These are phyloP conservation scores for Moxostoma hubbsi DNA, from an alignment of 2,797 vertebrate species.

Conservation along the genomic window DNA sequence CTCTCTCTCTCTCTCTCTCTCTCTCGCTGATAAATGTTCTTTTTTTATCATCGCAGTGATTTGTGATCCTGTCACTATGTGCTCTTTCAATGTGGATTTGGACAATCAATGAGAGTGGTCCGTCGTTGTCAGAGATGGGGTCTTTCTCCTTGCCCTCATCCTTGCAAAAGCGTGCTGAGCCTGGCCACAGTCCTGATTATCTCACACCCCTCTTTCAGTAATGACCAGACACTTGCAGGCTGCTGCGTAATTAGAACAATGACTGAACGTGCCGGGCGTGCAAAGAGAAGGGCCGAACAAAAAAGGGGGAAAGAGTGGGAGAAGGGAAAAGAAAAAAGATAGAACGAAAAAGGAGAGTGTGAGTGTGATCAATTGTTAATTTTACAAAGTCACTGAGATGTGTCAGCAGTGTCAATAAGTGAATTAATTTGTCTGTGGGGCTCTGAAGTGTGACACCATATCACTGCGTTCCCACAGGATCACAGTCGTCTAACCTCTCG, in stretches of 20 bases:
- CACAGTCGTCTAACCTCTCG: slow-evolving; percentile 64
- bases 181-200: slow-evolving; percentile 68
- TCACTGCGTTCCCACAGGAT: slow-evolving; percentile 70
- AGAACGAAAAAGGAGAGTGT: slow-evolving; percentile 23
- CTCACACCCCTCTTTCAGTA: slow-evolving; percentile 70
- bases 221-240: slow-evolving; percentile 73
- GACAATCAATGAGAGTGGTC: slow-evolving; percentile 40
- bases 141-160: slow-evolving; percentile 35
- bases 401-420: slow-evolving; percentile 88
- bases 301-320: slow-evolving; percentile 25
- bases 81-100: slow-evolving; percentile 33
- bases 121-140: slow-evolving; percentile 3
- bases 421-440: slow-evolving; percentile 84
- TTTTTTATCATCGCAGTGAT: background rate
- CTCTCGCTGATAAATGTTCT: slow-evolving; percentile 8
- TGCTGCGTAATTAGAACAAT: slow-evolving; percentile 84
- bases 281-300: slow-evolving; percentile 68
- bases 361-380: slow-evolving; percentile 92
- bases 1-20: background rate
- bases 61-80: slow-evolving; percentile 33
- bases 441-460: slow-evolving; percentile 78
- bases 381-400: slow-evolving; percentile 88
- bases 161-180: slow-evolving; percentile 31
- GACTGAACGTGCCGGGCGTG: slow-evolving; percentile 81
- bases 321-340: slow-evolving; percentile 28